A percentile compares a stretch with the other conserved stretches of the same genome.
phyloP scores from a whole-genome alignment of 2,113 vertebrate genomes.

The Nymphicus hollandicus region DNA sequence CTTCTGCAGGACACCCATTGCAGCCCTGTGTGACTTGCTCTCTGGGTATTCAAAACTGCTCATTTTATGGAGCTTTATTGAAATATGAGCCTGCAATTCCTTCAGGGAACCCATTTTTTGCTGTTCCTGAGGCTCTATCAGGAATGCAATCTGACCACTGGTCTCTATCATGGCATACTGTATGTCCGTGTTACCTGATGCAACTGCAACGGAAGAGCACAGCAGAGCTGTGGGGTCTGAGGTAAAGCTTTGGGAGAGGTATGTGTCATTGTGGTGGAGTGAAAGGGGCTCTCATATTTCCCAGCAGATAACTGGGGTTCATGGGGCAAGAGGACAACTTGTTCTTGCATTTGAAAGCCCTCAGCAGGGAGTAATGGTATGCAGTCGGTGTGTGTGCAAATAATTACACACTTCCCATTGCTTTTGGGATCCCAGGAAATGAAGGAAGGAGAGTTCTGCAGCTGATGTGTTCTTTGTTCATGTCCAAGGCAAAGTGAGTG shows the following conservation, averaged over 20 bases:
- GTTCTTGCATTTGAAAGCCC: neutral
- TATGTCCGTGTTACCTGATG: neutral
- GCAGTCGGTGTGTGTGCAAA: neutral
- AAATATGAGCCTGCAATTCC: neutral
- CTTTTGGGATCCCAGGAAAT: neutral
- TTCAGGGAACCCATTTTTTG: neutral
- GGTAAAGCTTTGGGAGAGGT: neutral
- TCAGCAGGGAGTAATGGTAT: neutral
- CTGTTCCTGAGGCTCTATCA: neutral
- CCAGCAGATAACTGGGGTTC: neutral
- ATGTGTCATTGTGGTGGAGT: neutral
- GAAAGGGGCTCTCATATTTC: neutral
- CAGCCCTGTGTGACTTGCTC: neutral
- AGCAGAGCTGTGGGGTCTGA: neutral
- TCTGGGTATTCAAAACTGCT: neutral
- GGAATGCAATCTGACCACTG: neutral
- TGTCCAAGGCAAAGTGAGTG: neutral
- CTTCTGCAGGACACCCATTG: neutral
- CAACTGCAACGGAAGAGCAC: rapidly evolving
- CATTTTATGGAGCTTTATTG: neutral
- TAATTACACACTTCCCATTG: neutral
- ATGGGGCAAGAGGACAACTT: neutral
- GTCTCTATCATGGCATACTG: neutral
- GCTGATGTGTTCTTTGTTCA: neutral
- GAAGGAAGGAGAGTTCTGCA: neutral